phyloP scores from a whole-genome alignment of 2,888 invertebrate species.

The Apamea sordens region DNA sequence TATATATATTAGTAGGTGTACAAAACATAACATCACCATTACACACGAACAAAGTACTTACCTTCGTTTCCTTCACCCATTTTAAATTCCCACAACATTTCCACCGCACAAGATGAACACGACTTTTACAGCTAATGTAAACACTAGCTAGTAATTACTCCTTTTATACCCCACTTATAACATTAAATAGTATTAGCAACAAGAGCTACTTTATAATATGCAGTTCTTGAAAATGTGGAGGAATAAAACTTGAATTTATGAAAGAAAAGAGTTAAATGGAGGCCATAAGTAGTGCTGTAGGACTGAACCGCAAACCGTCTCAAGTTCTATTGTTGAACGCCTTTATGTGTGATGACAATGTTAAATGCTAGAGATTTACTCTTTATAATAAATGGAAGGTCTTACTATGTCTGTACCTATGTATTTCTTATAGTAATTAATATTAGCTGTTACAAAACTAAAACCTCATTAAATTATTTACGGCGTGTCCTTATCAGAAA shows the following conservation, averaged over 20 bases:
- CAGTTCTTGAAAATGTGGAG: conserved; percentile 32
- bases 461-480: neutral
- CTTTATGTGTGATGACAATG: conserved; percentile 33
- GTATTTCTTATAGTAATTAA: neutral
- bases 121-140: conserved; percentile 44
- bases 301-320: conserved; percentile 27
- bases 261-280: conserved; percentile 43
- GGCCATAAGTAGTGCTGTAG: conserved; percentile 28
- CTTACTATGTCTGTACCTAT: neutral
- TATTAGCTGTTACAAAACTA: neutral
- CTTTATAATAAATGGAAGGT: neutral
- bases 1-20: neutral
- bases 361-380: conserved; percentile 32
- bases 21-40: neutral
- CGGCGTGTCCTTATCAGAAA: neutral
- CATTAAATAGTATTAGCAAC: conserved; percentile 48
- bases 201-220: conserved; percentile 40
- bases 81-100: conserved; percentile 38
- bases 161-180: conserved; percentile 42
- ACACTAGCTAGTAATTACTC: conserved; percentile 47
- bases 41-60: conserved; percentile 14
- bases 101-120: conserved; percentile 37
- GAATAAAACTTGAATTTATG: conserved; percentile 47
- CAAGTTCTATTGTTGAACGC: conserved; percentile 40
- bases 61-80: conserved; percentile 17